Conservation (phyloP, 2,888 invertebrate genomes). For the Tiliacea aurago region DNA sequence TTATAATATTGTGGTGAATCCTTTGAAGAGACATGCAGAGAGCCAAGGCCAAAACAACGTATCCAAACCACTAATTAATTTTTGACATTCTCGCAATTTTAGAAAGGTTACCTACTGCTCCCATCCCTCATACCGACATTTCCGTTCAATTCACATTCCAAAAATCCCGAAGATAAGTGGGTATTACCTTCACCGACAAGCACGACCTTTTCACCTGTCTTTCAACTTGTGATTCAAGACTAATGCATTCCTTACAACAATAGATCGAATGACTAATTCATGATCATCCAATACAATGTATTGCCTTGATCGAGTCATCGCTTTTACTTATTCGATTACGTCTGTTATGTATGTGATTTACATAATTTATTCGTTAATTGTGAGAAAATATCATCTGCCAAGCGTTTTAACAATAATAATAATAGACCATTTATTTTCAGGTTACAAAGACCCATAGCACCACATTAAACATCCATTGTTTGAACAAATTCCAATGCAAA, state of each 20-base stretch:
- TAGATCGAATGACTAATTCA: constrained; percentile 34
- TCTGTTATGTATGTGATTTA: neutral
- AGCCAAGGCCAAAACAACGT: neutral
- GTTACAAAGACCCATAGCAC: too few relatives aligned
- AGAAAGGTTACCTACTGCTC: neutral
- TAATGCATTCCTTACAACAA: constrained; percentile 45
- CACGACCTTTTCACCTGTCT: constrained; percentile 34
- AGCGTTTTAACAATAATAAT: too few relatives aligned
- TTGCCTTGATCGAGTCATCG: constrained; percentile 31
- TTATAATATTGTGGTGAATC: too few relatives aligned
- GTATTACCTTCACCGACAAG: constrained; percentile 20
- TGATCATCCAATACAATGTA: constrained; percentile 8
- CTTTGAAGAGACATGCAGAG: neutral
- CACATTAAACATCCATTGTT: too few relatives aligned
- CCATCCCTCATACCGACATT: neutral
- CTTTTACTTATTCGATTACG: neutral
- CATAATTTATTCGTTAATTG: too few relatives aligned
- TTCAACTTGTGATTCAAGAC: constrained; percentile 28
- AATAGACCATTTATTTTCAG: too few relatives aligned
- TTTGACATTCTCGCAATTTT: neutral
- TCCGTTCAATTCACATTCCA: constrained; percentile 10
- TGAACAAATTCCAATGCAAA: too few relatives aligned
- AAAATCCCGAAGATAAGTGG: neutral
- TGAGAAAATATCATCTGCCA: too few relatives aligned
- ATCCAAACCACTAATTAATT: neutral